Base-by-base conservation (phyloP, 1,140 invertebrate species). In the Spodoptera frugiperda region DNA sequence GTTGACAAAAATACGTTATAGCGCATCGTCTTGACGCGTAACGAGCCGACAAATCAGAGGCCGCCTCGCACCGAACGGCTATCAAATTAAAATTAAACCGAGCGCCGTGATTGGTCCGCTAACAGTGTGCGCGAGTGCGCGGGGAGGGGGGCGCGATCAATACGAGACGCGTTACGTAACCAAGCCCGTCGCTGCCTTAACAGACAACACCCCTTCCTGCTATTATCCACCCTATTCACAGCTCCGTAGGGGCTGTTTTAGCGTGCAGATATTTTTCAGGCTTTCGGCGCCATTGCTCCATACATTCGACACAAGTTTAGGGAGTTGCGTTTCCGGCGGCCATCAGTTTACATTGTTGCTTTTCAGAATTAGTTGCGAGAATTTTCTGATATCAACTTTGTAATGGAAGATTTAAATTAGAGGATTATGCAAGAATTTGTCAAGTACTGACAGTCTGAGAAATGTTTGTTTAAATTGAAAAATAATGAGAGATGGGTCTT, bases 1-100 rank as follows among this genome's bases (percentile, higher is more conserved):
- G 55, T 73, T 49, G n/a, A 12, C 55, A 17, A 73, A 61, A 61
- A 73, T 73, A 73, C 55, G 30, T 44, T 73, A 46, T 59, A 73
- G 71, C 71, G 67, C 49, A 59, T 59, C 67, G 55, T 74, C 71
- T 80, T 77, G 75, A 80, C 75, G 54, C 80, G 67, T 78, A 82
- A 81, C 76, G 65, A 76, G 80, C 83, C 85, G 89, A 88, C 88
- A 84, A 91, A 90, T 91, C 88, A 81, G 83, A 81, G 76, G 79
- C 80, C 77, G 63, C 82, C 83, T 61, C 67, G 82, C 81, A 78
- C 76, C 67, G 61, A 83, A 82, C 87, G 82, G 87, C 82, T 83
- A 90, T 90, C 83, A 82, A 88, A 91, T 90, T 92, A 91, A 90
- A 92, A 90, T 89, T 89, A 90, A 91, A 90, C 78, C 84, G 70